Evolutionary conservation across 2,113 vertebrate genomes (phyloP).

Genomic region (Lanius ludovicianus): DNA sequence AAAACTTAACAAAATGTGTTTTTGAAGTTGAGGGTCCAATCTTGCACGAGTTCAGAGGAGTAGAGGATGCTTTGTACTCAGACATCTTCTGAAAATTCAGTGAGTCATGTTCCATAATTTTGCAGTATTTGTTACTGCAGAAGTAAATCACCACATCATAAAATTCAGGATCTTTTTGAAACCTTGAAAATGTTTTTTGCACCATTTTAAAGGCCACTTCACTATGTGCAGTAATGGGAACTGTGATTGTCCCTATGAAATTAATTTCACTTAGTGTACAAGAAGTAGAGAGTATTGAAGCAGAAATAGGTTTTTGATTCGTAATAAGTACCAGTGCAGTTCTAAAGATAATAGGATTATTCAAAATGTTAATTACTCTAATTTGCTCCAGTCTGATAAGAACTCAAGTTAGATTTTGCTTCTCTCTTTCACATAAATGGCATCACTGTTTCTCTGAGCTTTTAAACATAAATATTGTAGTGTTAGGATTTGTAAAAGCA

Average conservation of each 20-base stretch:
- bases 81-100: neutral
- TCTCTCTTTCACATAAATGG: neutral
- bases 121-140: neutral
- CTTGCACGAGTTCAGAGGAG: neutral
- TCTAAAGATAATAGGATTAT: slow-evolving; percentile 22
- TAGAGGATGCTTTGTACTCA: neutral
- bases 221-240: neutral
- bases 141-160: neutral
- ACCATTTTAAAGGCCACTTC: neutral
- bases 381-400: neutral
- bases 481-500: neutral
- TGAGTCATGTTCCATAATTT: neutral
- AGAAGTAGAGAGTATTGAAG: neutral
- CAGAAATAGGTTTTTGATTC: neutral
- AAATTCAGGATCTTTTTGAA: neutral
- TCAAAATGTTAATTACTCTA: slow-evolving; percentile 40
- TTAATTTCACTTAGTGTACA: neutral
- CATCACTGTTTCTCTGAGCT: neutral
- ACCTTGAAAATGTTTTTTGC: neutral
- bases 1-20: neutral
- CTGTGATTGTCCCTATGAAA: neutral
- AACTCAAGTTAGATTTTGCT: neutral
- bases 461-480: neutral
- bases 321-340: neutral
- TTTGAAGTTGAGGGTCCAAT: neutral